These are phyloP conservation scores for Agrotis segetum DNA, from an alignment of 2,888 invertebrate genomes.

Conservation along the genomic window DNA sequence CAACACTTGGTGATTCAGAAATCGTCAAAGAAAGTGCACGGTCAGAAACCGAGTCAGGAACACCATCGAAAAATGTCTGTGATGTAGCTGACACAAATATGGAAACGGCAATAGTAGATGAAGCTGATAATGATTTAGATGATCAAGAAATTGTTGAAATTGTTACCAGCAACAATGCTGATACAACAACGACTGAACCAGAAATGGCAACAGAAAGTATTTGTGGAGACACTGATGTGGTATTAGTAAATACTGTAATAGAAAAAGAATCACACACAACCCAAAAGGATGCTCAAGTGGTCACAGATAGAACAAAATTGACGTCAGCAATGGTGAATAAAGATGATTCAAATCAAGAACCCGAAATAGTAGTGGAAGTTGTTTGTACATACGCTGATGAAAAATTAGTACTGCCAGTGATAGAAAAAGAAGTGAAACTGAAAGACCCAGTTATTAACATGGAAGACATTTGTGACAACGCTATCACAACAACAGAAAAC, in stretches of 20 bases:
- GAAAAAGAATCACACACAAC: neutral
- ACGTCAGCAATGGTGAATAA: constrained; percentile 1
- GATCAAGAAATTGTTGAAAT: neutral
- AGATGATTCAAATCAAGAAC: constrained; percentile 20
- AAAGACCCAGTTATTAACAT: neutral
- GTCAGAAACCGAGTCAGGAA: neutral
- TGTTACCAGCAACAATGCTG: neutral
- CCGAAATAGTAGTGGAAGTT: constrained; percentile 41
- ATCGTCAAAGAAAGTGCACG: neutral
- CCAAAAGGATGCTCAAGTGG: neutral
- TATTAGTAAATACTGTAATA: neutral
- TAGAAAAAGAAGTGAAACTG: neutral
- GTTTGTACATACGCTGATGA: constrained; percentile 33
- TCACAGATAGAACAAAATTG: neutral
- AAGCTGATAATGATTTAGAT: neutral
- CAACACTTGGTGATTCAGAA: neutral
- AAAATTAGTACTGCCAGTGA: constrained; percentile 22
- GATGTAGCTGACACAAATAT: neutral
- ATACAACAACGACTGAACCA: neutral
- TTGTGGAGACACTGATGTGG: neutral
- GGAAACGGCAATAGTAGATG: neutral
- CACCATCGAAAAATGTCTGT: neutral
- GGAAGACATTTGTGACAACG: neutral
- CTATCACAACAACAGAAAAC: neutral
- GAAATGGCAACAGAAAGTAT: neutral